Evolutionary conservation across 2,113 vertebrate genomes (phyloP).

Genomic region (Pungitius pungitius): DNA sequence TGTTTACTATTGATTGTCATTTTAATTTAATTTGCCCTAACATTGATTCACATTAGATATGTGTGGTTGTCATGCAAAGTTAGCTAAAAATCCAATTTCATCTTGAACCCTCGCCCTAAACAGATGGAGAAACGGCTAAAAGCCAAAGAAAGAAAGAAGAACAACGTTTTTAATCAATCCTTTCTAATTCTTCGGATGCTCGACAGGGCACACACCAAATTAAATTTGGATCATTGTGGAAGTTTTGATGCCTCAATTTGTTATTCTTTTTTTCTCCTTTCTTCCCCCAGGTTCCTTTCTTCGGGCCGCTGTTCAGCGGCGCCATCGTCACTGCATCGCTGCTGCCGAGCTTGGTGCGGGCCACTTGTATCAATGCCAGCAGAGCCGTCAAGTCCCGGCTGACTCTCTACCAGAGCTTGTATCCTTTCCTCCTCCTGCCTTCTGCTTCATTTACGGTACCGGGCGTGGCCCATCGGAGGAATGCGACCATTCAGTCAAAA

Average conservation of each 20-base stretch:
- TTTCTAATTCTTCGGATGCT: conserved; percentile 11
- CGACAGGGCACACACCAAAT: not conserved
- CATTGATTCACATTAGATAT: conserved; percentile 77
- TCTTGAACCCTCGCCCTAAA: conserved; percentile 64
- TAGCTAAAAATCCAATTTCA: conserved; percentile 72
- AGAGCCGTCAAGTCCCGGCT: conserved; percentile 96
- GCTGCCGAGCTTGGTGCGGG: conserved; percentile 93
- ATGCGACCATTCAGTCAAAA: not conserved
- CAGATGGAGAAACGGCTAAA: conserved; percentile 72
- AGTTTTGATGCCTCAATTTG: conserved; percentile 4
- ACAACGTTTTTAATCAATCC: conserved; percentile 35
- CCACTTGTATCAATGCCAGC: conserved; percentile 98
- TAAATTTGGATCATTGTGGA: not conserved
- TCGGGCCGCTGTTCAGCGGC: conserved; percentile 94
- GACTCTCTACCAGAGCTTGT: conserved; percentile 99
- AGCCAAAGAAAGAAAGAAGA: conserved; percentile 7
- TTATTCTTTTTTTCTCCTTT: not conserved
- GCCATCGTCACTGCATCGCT: conserved; percentile 92
- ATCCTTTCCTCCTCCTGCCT: conserved; percentile 84
- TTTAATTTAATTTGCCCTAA: conserved; percentile 76
- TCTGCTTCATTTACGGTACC: conserved; percentile 26
- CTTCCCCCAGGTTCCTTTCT: conserved; percentile 90
- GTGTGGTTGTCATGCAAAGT: conserved; percentile 77
- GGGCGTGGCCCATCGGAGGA: not conserved
- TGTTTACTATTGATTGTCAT: conserved; percentile 77